These are phyloP conservation scores for Synanthedon formicaeformis DNA, from an alignment of 2,888 invertebrate species.

Conservation along the genomic window DNA sequence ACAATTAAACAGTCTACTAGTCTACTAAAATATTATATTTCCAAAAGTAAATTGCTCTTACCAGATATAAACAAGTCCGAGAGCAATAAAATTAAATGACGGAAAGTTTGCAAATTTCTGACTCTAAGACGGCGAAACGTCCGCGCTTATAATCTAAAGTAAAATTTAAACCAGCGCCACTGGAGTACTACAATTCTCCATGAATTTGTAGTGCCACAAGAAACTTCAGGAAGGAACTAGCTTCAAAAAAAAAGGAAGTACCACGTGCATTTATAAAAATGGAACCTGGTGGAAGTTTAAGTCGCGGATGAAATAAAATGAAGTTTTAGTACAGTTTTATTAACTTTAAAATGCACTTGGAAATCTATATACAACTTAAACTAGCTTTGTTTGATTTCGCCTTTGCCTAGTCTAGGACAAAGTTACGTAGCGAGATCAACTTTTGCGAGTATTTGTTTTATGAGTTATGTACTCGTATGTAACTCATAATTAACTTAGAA, in stretches of 20 bases:
- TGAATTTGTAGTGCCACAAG: slow-evolving; percentile 35
- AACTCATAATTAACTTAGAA: too few species aligned
- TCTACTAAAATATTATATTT: too few species aligned
- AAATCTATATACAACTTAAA: too few species aligned
- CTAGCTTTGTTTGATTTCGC: too few species aligned
- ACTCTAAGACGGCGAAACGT: slow-evolving; percentile 12
- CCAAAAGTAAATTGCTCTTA: background rate
- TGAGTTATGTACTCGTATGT: too few species aligned
- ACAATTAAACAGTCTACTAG: too few species aligned
- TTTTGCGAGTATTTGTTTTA: too few species aligned
- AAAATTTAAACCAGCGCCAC: slow-evolving; percentile 11
- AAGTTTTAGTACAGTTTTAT: too few species aligned
- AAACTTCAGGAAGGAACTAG: slow-evolving; percentile 27
- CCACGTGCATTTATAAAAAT: slow-evolving; percentile 2
- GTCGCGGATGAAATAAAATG: too few species aligned
- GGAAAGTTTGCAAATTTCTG: slow-evolving; percentile 22
- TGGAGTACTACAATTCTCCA: slow-evolving; percentile 20
- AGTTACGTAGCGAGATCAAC: too few species aligned
- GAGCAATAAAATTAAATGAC: slow-evolving; percentile 11
- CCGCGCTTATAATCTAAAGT: slow-evolving; percentile 10
- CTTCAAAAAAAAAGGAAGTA: slow-evolving; percentile 10
- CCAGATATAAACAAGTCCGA: background rate
- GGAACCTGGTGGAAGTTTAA: background rate
- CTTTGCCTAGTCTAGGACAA: too few species aligned
- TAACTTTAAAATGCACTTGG: too few species aligned